Evolutionary conservation across 2,888 invertebrate species (phyloP).

Genomic region (Scrobipalpa costella): DNA sequence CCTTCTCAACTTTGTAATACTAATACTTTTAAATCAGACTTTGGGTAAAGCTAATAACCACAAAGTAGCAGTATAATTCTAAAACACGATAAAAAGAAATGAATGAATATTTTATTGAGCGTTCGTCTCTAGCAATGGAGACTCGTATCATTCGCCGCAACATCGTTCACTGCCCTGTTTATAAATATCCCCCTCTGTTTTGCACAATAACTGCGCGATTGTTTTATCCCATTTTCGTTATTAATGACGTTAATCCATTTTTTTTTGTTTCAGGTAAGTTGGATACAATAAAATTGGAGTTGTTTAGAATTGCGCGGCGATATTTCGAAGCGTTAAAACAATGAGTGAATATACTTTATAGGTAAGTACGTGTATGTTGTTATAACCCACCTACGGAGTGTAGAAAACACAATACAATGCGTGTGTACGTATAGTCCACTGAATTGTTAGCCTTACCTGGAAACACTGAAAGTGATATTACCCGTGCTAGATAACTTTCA

Average conservation of each 20-base stretch:
- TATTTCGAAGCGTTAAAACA: constrained; percentile 49
- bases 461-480: constrained; percentile 35
- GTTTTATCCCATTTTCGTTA: constrained; percentile 51
- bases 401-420: constrained; percentile 29
- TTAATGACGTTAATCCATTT: constrained; percentile 56
- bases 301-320: constrained; percentile 53
- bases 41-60: too few relatives aligned
- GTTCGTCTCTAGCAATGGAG: constrained; percentile 23
- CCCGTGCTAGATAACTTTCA: constrained; percentile 13
- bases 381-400: constrained; percentile 28
- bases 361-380: constrained; percentile 20
- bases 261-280: constrained; percentile 72
- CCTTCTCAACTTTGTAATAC: too few relatives aligned
- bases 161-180: constrained; percentile 43
- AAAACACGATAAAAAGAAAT: constrained; percentile 15
- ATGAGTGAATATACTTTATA: constrained; percentile 37
- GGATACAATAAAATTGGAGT: constrained; percentile 52
- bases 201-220: constrained; percentile 49
- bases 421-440: constrained; percentile 33
- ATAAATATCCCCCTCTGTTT: constrained; percentile 50
- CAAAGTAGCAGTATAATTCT: not conserved
- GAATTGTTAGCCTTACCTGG: constrained; percentile 42
- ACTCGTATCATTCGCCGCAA: constrained; percentile 36
- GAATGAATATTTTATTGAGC: constrained; percentile 22
- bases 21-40: too few relatives aligned